Conservation (phyloP, 2,797 vertebrate genomes). For the Lacerta bilineata region DNA sequence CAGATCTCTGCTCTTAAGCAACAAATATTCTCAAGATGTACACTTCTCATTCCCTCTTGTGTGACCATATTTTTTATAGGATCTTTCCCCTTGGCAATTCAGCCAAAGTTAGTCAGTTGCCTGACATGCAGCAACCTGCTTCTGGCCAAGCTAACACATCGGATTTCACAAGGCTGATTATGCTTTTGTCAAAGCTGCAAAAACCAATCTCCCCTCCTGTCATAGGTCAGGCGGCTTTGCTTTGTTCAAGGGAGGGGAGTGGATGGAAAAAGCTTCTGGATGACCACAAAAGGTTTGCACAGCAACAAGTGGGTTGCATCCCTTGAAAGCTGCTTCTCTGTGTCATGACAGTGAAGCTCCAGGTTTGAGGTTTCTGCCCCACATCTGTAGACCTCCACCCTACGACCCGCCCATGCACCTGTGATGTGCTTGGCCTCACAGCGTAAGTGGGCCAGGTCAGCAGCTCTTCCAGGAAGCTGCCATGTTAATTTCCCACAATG, state of each 20-base stretch:
- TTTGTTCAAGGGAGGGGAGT: conserved; percentile 30
- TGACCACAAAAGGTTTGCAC: neutral
- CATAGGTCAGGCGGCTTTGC: conserved; percentile 55
- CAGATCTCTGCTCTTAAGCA: neutral
- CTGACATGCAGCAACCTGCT: conserved; percentile 57
- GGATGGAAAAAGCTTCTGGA: neutral
- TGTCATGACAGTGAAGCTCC: too few relatives aligned
- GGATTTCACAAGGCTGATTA: conserved; percentile 25
- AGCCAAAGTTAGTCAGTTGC: conserved; percentile 38
- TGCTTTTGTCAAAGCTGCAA: conserved; percentile 42
- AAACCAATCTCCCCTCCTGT: conserved; percentile 56
- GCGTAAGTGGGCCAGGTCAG: too few relatives aligned
- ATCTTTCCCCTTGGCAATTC: neutral
- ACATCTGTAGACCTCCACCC: too few relatives aligned
- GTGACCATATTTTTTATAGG: neutral
- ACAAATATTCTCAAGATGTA: neutral
- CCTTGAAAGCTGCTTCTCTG: too few relatives aligned
- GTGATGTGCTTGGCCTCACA: too few relatives aligned
- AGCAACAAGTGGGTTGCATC: neutral
- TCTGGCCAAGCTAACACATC: conserved; percentile 7
- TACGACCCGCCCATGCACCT: too few relatives aligned
- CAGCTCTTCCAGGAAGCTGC: too few relatives aligned
- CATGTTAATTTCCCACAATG: too few relatives aligned
- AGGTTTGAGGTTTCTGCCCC: too few relatives aligned
- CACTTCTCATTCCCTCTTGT: neutral